A percentile compares a stretch with the other conserved stretches of the same genome.
These are phyloP conservation scores for Nansenia antarctica DNA, from an alignment of 2,113 vertebrate species.

Conservation along the genomic window DNA sequence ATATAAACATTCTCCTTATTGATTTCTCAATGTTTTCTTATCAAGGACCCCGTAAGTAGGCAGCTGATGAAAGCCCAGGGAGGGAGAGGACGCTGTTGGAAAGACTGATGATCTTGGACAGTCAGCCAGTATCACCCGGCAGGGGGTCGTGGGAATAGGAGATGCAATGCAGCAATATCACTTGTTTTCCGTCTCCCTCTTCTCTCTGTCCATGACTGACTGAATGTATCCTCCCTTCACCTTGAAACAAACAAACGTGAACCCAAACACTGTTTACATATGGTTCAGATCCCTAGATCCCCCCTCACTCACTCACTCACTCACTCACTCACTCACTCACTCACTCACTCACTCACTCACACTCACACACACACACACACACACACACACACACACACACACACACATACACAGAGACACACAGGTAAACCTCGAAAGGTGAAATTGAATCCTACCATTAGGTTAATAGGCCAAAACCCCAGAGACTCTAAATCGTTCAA, in stretches of 20 bases:
- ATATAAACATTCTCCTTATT: constrained; percentile 50
- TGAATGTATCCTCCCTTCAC: no score
- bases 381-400: constrained; percentile 5
- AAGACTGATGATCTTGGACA: no score
- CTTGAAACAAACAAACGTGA: no score
- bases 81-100: no score
- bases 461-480: constrained; percentile 71
- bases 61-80: constrained; percentile 61
- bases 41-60: constrained; percentile 30
- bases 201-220: constrained; percentile 6
- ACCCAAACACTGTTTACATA: no score
- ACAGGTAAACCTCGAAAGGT: constrained; percentile 52
- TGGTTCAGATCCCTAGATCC: no score
- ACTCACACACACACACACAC: background rate
- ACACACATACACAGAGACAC: constrained; percentile 26
- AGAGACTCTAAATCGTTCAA: constrained; percentile 57
- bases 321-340: no score
- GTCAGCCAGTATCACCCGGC: no score
- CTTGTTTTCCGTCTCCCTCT: background rate
- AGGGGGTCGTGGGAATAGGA: no score
- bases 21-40: constrained; percentile 17
- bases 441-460: constrained; percentile 70
- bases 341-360: background rate
- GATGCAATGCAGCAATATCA: no score
- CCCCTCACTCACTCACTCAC: no score